phyloP scores from a whole-genome alignment of 2,888 invertebrate species.

The Adineta ricciae region DNA sequence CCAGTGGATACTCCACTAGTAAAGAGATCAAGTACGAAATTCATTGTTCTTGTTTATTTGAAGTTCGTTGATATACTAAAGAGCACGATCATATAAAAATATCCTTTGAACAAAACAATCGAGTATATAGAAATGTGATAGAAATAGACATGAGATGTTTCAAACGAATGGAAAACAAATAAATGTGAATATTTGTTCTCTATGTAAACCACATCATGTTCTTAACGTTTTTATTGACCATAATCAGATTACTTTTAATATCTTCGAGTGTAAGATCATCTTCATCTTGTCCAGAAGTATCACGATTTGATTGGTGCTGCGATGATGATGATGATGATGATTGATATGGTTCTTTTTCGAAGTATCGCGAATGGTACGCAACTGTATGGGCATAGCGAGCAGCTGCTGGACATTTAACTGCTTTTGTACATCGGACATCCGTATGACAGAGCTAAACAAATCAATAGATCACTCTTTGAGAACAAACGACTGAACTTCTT shows the following conservation, averaged over 20 bases:
- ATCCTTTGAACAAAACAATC: neutral
- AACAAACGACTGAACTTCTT: no score
- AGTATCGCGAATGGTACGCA: constrained; percentile 2
- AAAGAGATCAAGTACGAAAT: no score
- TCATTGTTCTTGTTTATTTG: no score
- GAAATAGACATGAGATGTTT: neutral
- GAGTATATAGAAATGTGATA: neutral
- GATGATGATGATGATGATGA: neutral
- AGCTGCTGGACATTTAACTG: constrained; percentile 13
- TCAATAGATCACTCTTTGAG: neutral
- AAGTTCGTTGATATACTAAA: neutral
- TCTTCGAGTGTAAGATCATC: constrained; percentile 6
- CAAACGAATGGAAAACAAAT: no score
- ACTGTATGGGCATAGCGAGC: neutral
- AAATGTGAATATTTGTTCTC: neutral
- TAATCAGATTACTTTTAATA: constrained; percentile 1
- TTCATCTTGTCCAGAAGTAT: neutral
- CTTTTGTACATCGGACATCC: constrained; percentile 13
- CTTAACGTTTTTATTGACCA: neutral
- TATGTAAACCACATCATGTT: constrained; percentile 7
- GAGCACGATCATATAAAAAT: neutral
- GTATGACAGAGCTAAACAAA: neutral
- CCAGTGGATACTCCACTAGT: no score
- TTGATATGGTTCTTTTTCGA: neutral
- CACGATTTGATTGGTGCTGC: neutral